A percentile compares a stretch with the other conserved stretches of the same genome.
phyloP scores from a whole-genome alignment of 2,113 vertebrate genomes.

The Pyxicephalus adspersus region DNA sequence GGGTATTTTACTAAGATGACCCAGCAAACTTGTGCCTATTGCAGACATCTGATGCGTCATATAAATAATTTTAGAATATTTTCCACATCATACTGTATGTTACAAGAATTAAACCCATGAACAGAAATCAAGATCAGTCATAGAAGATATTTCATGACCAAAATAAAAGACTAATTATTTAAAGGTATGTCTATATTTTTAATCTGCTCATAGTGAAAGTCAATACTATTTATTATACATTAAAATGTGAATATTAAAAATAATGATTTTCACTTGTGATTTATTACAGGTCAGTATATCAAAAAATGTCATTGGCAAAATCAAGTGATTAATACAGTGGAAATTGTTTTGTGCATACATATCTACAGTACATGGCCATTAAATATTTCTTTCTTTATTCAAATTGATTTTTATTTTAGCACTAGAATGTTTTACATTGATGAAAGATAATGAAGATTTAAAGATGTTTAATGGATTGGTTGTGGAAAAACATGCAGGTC shows the following conservation, averaged over 20 bases:
- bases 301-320: constrained; percentile 10
- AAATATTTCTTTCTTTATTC: neutral
- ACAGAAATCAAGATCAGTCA: constrained; percentile 12
- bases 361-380: neutral
- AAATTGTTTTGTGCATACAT: constrained; percentile 24
- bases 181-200: constrained; percentile 27
- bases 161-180: constrained; percentile 31
- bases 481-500: neutral
- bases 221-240: constrained; percentile 38
- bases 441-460: neutral
- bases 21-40: too few species aligned
- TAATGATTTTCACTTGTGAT: constrained; percentile 35
- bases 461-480: neutral
- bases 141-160: neutral
- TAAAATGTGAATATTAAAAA: constrained; percentile 42
- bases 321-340: constrained; percentile 11
- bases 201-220: constrained; percentile 21
- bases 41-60: too few species aligned
- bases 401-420: constrained; percentile 15
- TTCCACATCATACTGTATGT: neutral
- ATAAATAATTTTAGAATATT: too few species aligned
- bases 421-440: neutral
- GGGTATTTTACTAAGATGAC: too few species aligned
- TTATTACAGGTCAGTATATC: constrained; percentile 27
- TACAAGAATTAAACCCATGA: neutral